Base-by-base conservation (phyloP, 2,113 vertebrate species). In the Nothocercus julius region DNA sequence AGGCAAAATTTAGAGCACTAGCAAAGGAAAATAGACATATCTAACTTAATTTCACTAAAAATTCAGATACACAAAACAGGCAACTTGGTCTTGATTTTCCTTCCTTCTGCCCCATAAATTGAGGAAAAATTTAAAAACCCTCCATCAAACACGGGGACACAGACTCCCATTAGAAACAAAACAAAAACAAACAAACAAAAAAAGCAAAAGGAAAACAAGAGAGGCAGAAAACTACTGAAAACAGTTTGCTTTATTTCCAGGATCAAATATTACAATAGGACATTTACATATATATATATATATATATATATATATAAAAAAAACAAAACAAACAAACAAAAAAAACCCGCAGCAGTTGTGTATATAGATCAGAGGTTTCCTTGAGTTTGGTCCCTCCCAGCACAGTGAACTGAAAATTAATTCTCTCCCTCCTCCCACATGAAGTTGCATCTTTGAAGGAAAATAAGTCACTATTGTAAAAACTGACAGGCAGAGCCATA, bases 261-360 rank as follows among this genome's bases (percentile, higher is more conserved):
- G 97, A 97, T 98, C 98, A 98, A 98, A 98, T 98, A 98, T 98
- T 98, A 98, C 97, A 98, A 98, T 95, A 98, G 97, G 97, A 97
- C 97, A 98, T 98, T 98, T 98, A 98, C 98, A 98, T 94, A 97
- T 98, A 98, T 98, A 98, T 98, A 98, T 98, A 98, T 98, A 98
- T n/a, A n/a, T n/a, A n/a, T n/a, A n/a, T n/a, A n/a, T n/a, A n/a
- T n/a, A n/a, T n/a, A n/a, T n/a, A 98, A 98, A 98, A 49, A 49
- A 49, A 49, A 49, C 40, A 98, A 98, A 98, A 49, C 19, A 47
- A 47, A 47, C 14, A 40, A 40, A 40, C 40, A 98, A 98, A 98
- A 98, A 47, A 47, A 47, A 47, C 19, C 14, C 98, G 98, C 98
- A 98, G 98, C 98, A 98, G 97, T 98, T 98, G 94, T 97, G 95